Evolutionary conservation across 1,140 invertebrate species (phyloP), one percentile per base, ranked within the genome.

Genomic region (Copidosoma floridanum): DNA sequence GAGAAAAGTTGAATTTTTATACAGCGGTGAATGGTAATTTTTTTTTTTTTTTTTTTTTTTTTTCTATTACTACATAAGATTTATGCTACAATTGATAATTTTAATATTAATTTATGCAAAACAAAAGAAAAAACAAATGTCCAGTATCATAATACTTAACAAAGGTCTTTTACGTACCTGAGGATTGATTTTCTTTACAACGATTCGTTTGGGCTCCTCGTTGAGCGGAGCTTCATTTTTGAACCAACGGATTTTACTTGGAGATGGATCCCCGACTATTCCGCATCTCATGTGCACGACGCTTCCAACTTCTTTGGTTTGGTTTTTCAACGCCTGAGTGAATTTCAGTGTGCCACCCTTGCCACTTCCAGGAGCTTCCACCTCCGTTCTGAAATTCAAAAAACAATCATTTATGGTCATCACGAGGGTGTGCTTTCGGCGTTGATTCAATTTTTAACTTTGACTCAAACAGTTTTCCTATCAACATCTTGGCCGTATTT

Each of bases 261-360:
- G 82, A 4, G 83, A 78, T 0, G 84, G 77, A 37, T 86, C 85
- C 21, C 82, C 78, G n/a, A 87, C 84, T 8, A 88, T 88, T 69
- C 90, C 88, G 70, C 89, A 91, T 37, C 81, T 71, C 63, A 91
- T 78, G 56, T 83, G 82, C 2, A 87, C 83, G 2, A 74, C 79
- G 23, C 85, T 83, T 2, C 88, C 88, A 11, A 81, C 75, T 61
- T 86, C 84, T 63, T 83, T 83, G 3, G 87, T 88, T 14, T 85
- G 65, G 68, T 91, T 91, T 16, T 70, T 74, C 65, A 89, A 68
- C 11, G 77, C 71, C 16, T 74, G 65, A 21, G 76, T 66, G 55
- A 82, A 80, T 47, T 77, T 70, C 8, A 82, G 48, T 3, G 79
- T 77, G 5, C 76, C 78, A 64, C 62, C 66, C 32, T 72, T 72